Base-by-base conservation (phyloP, 2,113 vertebrate species). In the Toxostoma redivivum region DNA sequence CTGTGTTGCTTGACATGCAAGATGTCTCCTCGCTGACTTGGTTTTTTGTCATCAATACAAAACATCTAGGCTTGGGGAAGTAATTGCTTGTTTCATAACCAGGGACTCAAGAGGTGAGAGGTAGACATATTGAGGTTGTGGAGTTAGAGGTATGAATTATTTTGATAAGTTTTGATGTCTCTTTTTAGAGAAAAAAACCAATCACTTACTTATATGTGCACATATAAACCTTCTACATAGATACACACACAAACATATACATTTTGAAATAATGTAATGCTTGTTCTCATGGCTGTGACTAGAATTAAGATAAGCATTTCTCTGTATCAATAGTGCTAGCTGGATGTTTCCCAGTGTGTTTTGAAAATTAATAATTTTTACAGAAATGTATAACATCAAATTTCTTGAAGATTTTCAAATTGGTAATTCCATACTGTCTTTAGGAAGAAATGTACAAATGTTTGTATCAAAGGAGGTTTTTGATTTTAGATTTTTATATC, bases 161-260 rank as follows among this genome's bases (percentile, higher is more conserved):
- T 66, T 64, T 54, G 9, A 4, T 48, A 56, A 19, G 9, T 83
- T 3, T 5, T 28, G 11, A 28, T 28, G 4, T 70, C 12, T 73
- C 20, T 30, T 53, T 66, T 28, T 51, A 33, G 53, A 37, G 6
- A 28, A 79, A 65, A 83, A 67, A 19, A 0, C 15, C 2, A 4
- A 4, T 15, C 20, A 35, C 11, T 47, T 12, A 35, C 12, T 47
- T 12, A 4, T 24, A 44, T 44, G 3, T 42, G 11, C 2, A 0
- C 9, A 27, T 56, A 20, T 51, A 78, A 67, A 60, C 1, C 1
- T 57, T 57, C n/a, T 58, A n/a, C 15, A 15, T 1, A 57, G 10
- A 24, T 18, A 70, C 4, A 40, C 11, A 17, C 15, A 54, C 4
- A n/a, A 45, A 18, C 14, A 48, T 5, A n/a, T 8, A 37, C 3